Conservation (phyloP, 1,140 invertebrate species). For the Platyura marginata region DNA sequence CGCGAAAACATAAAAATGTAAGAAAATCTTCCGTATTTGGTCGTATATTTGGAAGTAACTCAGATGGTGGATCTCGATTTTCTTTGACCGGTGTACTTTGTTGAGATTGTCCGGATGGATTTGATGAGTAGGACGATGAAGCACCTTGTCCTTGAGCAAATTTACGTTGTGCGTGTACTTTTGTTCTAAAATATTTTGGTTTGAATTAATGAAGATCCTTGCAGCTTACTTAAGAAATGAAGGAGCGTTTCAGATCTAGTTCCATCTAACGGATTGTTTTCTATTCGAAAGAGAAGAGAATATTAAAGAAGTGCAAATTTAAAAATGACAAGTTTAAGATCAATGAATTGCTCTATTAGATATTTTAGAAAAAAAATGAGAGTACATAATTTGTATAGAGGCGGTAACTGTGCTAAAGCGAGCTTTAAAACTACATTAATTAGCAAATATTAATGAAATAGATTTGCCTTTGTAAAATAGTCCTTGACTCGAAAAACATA, state of each 20-base stretch:
- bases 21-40: conserved; percentile 83
- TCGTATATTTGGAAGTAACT: conserved; percentile 42
- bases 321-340: too few relatives aligned
- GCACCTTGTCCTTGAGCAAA: conserved; percentile 64
- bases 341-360: too few relatives aligned
- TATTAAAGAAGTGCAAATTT: too few relatives aligned
- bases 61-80: conserved; percentile 26
- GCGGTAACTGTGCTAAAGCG: too few relatives aligned
- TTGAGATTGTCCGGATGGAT: conserved; percentile 29
- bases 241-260: not conserved
- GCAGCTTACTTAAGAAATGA: not conserved
- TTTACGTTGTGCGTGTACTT: conserved; percentile 76
- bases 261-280: not conserved
- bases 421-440: too few relatives aligned
- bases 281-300: not conserved
- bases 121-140: conserved; percentile 16
- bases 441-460: too few relatives aligned
- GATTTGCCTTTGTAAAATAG: too few relatives aligned
- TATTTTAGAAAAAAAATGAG: too few relatives aligned
- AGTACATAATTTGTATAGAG: too few relatives aligned
- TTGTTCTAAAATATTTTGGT: conserved; percentile 32
- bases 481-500: too few relatives aligned
- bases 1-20: conserved; percentile 74
- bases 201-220: not conserved
- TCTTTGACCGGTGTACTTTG: conserved; percentile 28